Percentiles rank a stretch among this genome's conserved stretches.
Evolutionary conservation across 2,797 vertebrate species (phyloP).

Genomic region (Silurus lanzhouensis): DNA sequence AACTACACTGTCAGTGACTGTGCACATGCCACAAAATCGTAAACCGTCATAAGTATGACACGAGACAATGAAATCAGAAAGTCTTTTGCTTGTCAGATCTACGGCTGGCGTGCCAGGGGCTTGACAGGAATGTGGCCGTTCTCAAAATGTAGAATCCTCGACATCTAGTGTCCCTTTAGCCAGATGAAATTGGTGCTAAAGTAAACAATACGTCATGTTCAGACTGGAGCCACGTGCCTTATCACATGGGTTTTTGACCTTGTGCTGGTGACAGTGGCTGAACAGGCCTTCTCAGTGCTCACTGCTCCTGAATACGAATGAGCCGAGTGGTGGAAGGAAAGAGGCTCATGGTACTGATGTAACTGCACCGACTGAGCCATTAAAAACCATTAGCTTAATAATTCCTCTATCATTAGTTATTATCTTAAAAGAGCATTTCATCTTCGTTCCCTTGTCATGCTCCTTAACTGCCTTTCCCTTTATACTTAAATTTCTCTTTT

Average conservation of each 20-base stretch:
- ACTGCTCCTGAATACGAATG: slow-evolving; percentile 48
- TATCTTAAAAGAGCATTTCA: slow-evolving; percentile 15
- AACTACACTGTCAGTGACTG: not conserved
- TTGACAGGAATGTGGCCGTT: slow-evolving; percentile 21
- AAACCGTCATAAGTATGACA: not conserved
- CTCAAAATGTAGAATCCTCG: slow-evolving; percentile 13
- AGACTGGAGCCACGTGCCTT: slow-evolving; percentile 35
- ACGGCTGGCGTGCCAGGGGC: not conserved
- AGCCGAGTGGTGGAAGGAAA: slow-evolving; percentile 5
- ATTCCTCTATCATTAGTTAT: slow-evolving; percentile 26
- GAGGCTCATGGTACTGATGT: slow-evolving; percentile 26
- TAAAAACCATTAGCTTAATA: slow-evolving; percentile 30
- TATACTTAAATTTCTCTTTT: no score
- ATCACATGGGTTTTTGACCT: slow-evolving; percentile 51
- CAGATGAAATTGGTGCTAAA: slow-evolving; percentile 42
- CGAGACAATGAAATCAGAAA: slow-evolving; percentile 1
- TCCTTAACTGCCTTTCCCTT: no score
- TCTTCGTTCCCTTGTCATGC: no score
- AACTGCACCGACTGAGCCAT: slow-evolving; percentile 30
- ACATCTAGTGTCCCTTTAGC: slow-evolving; percentile 11
- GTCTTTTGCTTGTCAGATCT: slow-evolving; percentile 21
- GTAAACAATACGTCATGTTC: slow-evolving; percentile 50
- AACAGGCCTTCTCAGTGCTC: slow-evolving; percentile 16
- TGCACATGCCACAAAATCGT: not conserved
- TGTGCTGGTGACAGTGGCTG: slow-evolving; percentile 42